Conservation (phyloP, 2,888 invertebrate species). For the Meteorus cinctellus region DNA sequence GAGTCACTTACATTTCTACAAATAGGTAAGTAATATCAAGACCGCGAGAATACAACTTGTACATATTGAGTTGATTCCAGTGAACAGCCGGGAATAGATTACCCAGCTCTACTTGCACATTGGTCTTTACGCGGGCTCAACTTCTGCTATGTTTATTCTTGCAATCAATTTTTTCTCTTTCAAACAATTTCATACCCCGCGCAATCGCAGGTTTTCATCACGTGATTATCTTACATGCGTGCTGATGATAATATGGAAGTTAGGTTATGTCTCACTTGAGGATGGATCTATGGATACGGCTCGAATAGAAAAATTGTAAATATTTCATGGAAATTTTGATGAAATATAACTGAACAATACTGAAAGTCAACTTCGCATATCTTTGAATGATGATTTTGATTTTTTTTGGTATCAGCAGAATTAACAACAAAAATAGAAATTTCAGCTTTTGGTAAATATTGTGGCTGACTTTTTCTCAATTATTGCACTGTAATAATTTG, state of each 20-base stretch:
- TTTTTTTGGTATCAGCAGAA: no score
- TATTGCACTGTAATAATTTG: no score
- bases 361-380: background rate
- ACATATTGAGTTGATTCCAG: conserved; percentile 11
- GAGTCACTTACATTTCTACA: conserved; percentile 28
- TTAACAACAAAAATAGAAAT: no score
- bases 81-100: conserved; percentile 28
- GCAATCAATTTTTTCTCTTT: background rate
- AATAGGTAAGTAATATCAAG: conserved; percentile 33
- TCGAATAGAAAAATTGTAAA: background rate
- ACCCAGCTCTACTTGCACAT: background rate
- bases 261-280: background rate
- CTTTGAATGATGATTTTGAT: background rate
- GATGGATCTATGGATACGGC: background rate
- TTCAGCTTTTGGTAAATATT: no score
- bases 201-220: background rate
- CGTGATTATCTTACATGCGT: background rate
- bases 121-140: background rate
- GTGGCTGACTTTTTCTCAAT: no score
- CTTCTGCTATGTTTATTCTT: conserved; percentile 15
- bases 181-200: conserved; percentile 2
- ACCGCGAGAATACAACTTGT: conserved; percentile 1
- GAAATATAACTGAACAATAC: background rate
- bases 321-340: background rate
- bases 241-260: background rate